These are phyloP conservation scores for Jordanella pulchra DNA, from an alignment of 2,797 vertebrate genomes.

Conservation along the genomic window DNA sequence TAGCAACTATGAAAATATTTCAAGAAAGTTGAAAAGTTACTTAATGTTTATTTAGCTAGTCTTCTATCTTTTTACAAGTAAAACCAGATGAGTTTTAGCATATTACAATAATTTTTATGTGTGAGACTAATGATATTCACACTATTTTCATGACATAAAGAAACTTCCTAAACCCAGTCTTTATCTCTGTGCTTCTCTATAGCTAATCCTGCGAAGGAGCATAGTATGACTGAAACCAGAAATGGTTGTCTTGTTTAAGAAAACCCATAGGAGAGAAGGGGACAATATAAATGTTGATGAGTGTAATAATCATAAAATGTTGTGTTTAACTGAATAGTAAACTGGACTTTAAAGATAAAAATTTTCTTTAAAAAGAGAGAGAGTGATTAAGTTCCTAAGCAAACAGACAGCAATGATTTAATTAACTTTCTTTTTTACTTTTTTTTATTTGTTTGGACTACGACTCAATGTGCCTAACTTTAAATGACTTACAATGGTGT, in stretches of 20 bases:
- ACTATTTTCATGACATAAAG: not conserved
- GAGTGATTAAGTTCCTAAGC: not conserved
- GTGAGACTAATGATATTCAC: not conserved
- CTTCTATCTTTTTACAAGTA: not conserved
- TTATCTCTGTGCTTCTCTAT: not conserved
- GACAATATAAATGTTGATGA: not conserved
- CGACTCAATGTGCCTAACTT: not conserved
- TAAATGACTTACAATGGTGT: not conserved
- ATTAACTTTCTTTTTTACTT: no score
- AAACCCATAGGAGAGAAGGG: not conserved
- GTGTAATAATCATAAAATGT: not conserved
- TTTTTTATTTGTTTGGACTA: not conserved
- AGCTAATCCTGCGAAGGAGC: not conserved
- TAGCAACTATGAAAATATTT: no score
- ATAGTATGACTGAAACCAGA: not conserved
- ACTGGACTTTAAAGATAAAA: not conserved
- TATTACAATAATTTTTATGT: not conserved
- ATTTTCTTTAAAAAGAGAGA: no score
- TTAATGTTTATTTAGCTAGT: not conserved
- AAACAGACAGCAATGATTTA: not conserved
- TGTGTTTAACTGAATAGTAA: not conserved
- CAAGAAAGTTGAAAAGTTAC: no score
- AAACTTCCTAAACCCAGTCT: no score
- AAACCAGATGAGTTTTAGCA: not conserved
- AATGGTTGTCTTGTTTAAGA: not conserved